Conservation (phyloP, 2,888 invertebrate species). For the Zygaena filipendulae region DNA sequence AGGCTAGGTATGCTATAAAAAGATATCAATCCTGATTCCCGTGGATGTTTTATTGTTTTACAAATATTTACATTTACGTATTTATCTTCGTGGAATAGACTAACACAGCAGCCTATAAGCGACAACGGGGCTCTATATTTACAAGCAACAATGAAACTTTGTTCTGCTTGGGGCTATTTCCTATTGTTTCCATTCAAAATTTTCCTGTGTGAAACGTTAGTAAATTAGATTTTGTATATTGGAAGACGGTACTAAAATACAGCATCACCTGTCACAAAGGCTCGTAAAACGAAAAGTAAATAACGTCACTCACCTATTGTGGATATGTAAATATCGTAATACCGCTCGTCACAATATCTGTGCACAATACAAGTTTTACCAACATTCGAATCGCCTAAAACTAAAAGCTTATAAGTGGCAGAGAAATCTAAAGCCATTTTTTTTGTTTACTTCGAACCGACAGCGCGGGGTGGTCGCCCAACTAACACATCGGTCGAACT, state of each 20-base stretch:
- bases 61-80: too few species aligned
- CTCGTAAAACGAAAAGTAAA: constrained; percentile 44
- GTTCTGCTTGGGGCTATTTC: too few species aligned
- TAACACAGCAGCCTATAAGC: too few species aligned
- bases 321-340: constrained; percentile 91
- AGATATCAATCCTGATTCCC: too few species aligned
- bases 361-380: constrained; percentile 92
- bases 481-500: constrained; percentile 59
- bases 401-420: constrained; percentile 87
- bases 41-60: too few species aligned
- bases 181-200: too few species aligned
- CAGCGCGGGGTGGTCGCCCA: constrained; percentile 46
- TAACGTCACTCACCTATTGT: constrained; percentile 80
- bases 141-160: too few species aligned
- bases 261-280: constrained; percentile 48
- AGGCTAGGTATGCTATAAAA: too few species aligned
- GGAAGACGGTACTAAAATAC: constrained; percentile 33
- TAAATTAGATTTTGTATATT: too few species aligned
- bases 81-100: too few species aligned
- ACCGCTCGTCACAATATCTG: constrained; percentile 89
- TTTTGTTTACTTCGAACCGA: constrained; percentile 56
- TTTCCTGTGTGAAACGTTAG: too few species aligned
- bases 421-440: constrained; percentile 86
- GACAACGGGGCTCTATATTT: too few species aligned
- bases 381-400: constrained; percentile 89